Base-by-base conservation (phyloP, 2,888 invertebrate species). In the Drosophila siamana region DNA sequence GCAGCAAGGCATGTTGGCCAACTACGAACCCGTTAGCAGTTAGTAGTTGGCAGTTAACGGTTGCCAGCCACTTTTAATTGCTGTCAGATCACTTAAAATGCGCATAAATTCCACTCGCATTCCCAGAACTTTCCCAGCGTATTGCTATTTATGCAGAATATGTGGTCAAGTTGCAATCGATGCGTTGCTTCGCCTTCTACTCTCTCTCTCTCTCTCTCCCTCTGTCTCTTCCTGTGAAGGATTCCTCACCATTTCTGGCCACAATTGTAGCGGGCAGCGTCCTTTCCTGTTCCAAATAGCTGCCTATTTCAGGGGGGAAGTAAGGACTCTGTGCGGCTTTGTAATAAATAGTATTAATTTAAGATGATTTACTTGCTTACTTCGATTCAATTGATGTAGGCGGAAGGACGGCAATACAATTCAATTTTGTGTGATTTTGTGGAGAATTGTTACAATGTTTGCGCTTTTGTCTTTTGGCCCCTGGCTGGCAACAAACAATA, bases 321-420 rank as follows among this genome's bases (percentile, higher is more conserved):
- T n/a, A n/a, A n/a, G n/a, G n/a, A n/a, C n/a, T n/a, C n/a, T n/a
- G n/a, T n/a, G n/a, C n/a, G n/a, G 22, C 55, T 16, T 61, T n/a
- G 15, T 36, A 66, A 66, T 67, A 67, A 61, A 73, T 54, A 30
- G 41, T 64, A 52, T 74, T 47, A 36, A 55, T 47, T 51, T 40
- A 47, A 38, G 48, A 59, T 55, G 59, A 69, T 51, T 51, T 38
- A 15, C 19, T 26, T 48, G 51, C 46, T 24, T 6, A 22, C 41
- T 30, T 41, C 63, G 24, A 64, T 64, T 50, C 51, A 40, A 60
- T 40, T 65, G 46, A 30, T 36, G 33, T 41, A 38, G 26, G 7
- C 26, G 7, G n/a, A 7, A 26, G 24, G 36, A 8, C 2, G 26
- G 51, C 52, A 19, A 52, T 24, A 46, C 51, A 65, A 65, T 61